Evolutionary conservation across 2,888 invertebrate genomes (phyloP), one percentile per base, ranked within the genome.

Genomic region (Choreutis nemorana): DNA sequence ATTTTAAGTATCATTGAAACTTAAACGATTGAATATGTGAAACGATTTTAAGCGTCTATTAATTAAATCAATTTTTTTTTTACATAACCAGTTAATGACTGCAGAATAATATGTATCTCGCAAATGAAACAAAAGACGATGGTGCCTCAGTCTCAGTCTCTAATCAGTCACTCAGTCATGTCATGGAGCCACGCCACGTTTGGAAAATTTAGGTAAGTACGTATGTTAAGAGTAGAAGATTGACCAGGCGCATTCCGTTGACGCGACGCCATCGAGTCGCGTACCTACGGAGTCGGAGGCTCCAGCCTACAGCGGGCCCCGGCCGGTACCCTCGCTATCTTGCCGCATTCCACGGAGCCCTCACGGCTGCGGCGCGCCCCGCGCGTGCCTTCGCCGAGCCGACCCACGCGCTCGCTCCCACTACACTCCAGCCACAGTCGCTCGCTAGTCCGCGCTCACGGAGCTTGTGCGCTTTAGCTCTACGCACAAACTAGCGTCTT

Each of bases 391-490:
- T 14, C 23, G 11, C 10, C 10, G 77, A 68, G 79, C 71, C 83
- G 85, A 85, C 87, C 84, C 87, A 87, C 84, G 87, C 87, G 87
- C 86, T 85, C 85, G 82, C 84, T 82, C 65, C 68, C 37, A 41
- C 29, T 42, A 47, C 50, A 44, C 54, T 45, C 36, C 46, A 36
- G 4, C 4, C 47, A 48, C 59, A 46, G 53, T 63, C 70, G 72
- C 71, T 73, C 64, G 67, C 11, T 13, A 6, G 48, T 55, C 55
- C 55, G 70, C 73, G 65, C 58, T 59, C 64, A 52, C 40, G 43
- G 51, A 47, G 50, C 51, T 39, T 44, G 65, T 54, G 62, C 64
- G 65, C 52, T 38, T 51, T 47, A 54, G 44, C 51, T 48, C 39
- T 44, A 52, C 31, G 41, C 49, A 45, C 45, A 47, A 47, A 47